These are phyloP conservation scores for Esox masquinongy DNA, from an alignment of 2,797 vertebrate genomes.

Conservation along the genomic window DNA sequence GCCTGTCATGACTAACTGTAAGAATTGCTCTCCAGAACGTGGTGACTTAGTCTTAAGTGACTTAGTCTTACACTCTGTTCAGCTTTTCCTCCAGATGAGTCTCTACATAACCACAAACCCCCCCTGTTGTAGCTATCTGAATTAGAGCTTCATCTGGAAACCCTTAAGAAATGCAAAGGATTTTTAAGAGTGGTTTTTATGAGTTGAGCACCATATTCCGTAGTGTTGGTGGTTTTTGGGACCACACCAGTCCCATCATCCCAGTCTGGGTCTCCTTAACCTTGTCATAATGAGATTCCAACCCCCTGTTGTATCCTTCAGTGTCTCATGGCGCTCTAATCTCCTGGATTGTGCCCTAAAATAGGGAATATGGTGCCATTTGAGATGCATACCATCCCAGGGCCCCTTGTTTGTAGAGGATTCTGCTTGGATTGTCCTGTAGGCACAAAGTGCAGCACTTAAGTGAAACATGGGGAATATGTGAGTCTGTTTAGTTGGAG, in stretches of 20 bases:
- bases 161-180: background rate
- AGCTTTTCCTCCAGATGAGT: background rate
- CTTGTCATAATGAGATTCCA: background rate
- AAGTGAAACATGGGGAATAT: background rate
- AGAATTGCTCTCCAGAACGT: background rate
- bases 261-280: background rate
- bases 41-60: background rate
- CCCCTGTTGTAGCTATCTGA: background rate
- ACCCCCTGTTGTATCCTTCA: background rate
- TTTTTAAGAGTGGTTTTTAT: background rate
- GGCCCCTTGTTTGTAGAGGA: slow-evolving; percentile 16
- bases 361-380: too few species aligned
- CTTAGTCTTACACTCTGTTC: background rate
- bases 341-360: background rate
- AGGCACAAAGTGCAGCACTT: slow-evolving; percentile 12
- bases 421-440: background rate
- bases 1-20: background rate
- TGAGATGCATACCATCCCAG: too few species aligned
- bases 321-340: background rate
- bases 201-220: background rate
- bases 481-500: background rate
- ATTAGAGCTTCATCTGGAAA: slow-evolving; percentile 9
- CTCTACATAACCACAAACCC: background rate
- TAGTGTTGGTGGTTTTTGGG: background rate
- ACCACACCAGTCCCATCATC: slow-evolving; percentile 12